phyloP scores from a whole-genome alignment of 2,113 vertebrate genomes.

The Eclectus roratus region DNA sequence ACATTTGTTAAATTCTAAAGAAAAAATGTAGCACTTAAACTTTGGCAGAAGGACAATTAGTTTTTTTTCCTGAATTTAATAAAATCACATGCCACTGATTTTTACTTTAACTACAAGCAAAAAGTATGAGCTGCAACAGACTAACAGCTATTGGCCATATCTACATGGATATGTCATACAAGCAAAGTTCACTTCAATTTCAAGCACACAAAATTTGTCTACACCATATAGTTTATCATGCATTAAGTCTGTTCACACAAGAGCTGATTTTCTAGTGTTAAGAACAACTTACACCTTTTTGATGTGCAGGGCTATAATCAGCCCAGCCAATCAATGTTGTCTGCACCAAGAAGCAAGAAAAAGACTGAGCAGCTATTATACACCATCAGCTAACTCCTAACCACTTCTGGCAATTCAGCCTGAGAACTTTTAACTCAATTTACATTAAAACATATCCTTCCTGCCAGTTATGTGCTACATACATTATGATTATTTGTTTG shows the following conservation, averaged over 20 bases:
- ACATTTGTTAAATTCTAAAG: constrained; percentile 84
- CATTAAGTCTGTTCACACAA: not conserved
- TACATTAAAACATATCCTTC: not conserved
- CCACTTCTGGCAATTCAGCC: not conserved
- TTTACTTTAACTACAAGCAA: constrained; percentile 58
- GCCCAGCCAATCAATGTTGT: not conserved
- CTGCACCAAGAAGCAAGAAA: not conserved
- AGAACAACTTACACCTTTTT: constrained; percentile 26
- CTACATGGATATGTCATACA: constrained; percentile 18
- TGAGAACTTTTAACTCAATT: constrained; percentile 15
- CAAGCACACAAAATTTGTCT: constrained; percentile 17
- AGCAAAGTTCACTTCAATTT: constrained; percentile 42
- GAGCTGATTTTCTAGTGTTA: not conserved
- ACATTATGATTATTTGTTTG: not conserved
- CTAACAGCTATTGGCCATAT: not conserved
- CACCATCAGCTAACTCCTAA: not conserved
- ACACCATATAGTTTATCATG: not conserved
- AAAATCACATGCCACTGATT: constrained; percentile 52
- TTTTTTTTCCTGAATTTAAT: constrained; percentile 34
- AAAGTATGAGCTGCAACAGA: constrained; percentile 58
- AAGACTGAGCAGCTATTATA: constrained; percentile 10
- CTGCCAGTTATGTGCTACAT: not conserved
- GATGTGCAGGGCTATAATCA: not conserved
- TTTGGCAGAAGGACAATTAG: constrained; percentile 77
- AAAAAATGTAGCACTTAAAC: constrained; percentile 81